Percentiles rank a stretch among this genome's conserved stretches.
Evolutionary conservation across 2,797 vertebrate genomes (phyloP).

Genomic region (Microctenopoma stevenorrisi): DNA sequence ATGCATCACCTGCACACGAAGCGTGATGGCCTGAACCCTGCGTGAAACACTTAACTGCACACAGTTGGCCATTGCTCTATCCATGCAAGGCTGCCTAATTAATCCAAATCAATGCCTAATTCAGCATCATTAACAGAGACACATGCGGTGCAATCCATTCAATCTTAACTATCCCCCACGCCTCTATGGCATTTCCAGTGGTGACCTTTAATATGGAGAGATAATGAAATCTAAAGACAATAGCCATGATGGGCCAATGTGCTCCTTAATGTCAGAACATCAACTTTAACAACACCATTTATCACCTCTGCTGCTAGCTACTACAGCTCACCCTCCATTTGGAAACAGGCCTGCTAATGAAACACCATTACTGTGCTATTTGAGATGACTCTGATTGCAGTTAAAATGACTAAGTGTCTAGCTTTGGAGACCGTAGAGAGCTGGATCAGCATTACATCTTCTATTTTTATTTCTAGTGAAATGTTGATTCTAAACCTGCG

Average conservation of each 20-base stretch:
- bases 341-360: constrained; percentile 72
- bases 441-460: constrained; percentile 67
- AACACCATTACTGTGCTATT: constrained; percentile 75
- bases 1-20: not conserved
- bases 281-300: constrained; percentile 82
- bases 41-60: not conserved
- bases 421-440: constrained; percentile 57
- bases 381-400: constrained; percentile 74
- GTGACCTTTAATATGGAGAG: constrained; percentile 81
- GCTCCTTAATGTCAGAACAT: constrained; percentile 82
- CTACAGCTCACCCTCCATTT: constrained; percentile 57
- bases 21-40: not conserved
- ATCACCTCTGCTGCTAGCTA: constrained; percentile 70
- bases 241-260: constrained; percentile 78
- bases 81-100: constrained; percentile 54
- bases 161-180: constrained; percentile 70
- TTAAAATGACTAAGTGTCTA: constrained; percentile 76
- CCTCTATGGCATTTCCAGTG: constrained; percentile 72
- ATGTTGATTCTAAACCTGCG: constrained; percentile 71
- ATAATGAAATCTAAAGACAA: constrained; percentile 85
- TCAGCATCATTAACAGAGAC: constrained; percentile 72
- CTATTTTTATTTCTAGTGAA: constrained; percentile 73
- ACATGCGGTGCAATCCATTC: constrained; percentile 64
- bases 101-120: constrained; percentile 71
- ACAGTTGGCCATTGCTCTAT: constrained; percentile 28